These are phyloP conservation scores for Sebastes reedi DNA, from an alignment of 2,797 vertebrate species.

Conservation along the genomic window DNA sequence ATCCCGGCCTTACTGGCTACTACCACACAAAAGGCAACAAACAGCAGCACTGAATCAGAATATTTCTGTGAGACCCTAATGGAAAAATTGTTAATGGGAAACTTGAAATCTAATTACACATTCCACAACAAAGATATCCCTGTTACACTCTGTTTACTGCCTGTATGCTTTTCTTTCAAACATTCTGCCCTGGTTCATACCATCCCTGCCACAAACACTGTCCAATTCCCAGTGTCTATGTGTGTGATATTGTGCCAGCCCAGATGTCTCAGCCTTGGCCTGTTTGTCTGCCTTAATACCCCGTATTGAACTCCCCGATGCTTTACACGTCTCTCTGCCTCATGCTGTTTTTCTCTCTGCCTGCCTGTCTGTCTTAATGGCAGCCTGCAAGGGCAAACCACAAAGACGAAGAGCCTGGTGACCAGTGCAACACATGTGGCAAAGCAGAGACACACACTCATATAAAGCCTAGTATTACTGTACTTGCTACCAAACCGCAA, in stretches of 20 bases:
- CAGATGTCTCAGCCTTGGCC: conserved; percentile 44
- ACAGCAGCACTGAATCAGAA: not conserved
- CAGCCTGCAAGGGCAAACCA: conserved; percentile 43
- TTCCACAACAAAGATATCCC: conserved; percentile 40
- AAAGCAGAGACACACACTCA: conserved; percentile 42
- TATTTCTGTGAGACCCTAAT: conserved; percentile 18
- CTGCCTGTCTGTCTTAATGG: conserved; percentile 29
- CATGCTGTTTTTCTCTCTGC: conserved; percentile 21
- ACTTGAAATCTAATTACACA: conserved; percentile 38
- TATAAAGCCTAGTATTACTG: conserved; percentile 40
- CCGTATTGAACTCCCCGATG: conserved; percentile 26
- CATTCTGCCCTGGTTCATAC: conserved; percentile 31
- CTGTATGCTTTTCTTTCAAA: conserved; percentile 28
- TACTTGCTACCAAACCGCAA: conserved; percentile 45
- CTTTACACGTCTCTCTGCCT: conserved; percentile 16
- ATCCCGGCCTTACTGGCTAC: not conserved
- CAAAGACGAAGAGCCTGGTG: conserved; percentile 46
- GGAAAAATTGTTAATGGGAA: conserved; percentile 26
- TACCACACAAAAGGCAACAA: conserved; percentile 16
- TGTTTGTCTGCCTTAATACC: conserved; percentile 46
- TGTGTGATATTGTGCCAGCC: conserved; percentile 52
- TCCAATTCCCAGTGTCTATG: conserved; percentile 27
- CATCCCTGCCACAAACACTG: conserved; percentile 41
- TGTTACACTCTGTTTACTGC: conserved; percentile 27
- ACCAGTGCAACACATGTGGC: conserved; percentile 46